Evolutionary conservation across 2,888 invertebrate species (phyloP), one percentile per base, ranked within the genome.

Genomic region (Polydesmus complanatus): DNA sequence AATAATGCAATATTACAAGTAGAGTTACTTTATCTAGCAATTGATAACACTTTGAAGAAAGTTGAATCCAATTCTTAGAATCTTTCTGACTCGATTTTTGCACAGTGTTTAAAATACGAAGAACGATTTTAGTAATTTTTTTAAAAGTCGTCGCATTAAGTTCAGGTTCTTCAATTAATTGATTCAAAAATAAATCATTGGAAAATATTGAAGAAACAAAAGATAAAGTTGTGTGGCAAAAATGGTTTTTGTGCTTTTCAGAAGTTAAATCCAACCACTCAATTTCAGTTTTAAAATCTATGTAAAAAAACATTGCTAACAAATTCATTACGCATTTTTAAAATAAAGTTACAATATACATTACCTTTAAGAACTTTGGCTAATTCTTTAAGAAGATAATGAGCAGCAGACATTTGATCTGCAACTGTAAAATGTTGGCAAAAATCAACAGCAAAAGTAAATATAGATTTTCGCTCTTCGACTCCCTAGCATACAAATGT

Each of bases 401-500:
- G 27, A 22, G 19, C 11, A n/a, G 60, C 54, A 47, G 27, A 21
- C 19, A 60, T 22, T 54, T 60, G 60, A 2, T 48, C 47, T 22
- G 54, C 37, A 2, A 37, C 37, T 18, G 37, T 19, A 60, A 48
- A 60, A 23, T 53, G 21, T 14, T 19, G n/a, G n/a, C 22, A n/a
- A 8, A 60, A 47, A 2, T 53, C 23, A 2, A 54, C 21, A 1
- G 60, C 60, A 53, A 60, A 60, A n/a, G 51, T 26, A 18, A 59
- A 26, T 11, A 25, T 18, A 58, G 52, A 5, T 19, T 26, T 52
- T n/a, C 5, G 5, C 8, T 51, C 19, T 51, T 51, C 51, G 68
- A 88, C 88, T 21, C 69, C 63, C 64, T 68, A 58, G 60, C 61
- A 21, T 52, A 56, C 37, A 5, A 37, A 37, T 37, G n/a, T n/a